Base-by-base conservation (phyloP, 1,140 invertebrate genomes). In the Drosophila tsacasi region DNA sequence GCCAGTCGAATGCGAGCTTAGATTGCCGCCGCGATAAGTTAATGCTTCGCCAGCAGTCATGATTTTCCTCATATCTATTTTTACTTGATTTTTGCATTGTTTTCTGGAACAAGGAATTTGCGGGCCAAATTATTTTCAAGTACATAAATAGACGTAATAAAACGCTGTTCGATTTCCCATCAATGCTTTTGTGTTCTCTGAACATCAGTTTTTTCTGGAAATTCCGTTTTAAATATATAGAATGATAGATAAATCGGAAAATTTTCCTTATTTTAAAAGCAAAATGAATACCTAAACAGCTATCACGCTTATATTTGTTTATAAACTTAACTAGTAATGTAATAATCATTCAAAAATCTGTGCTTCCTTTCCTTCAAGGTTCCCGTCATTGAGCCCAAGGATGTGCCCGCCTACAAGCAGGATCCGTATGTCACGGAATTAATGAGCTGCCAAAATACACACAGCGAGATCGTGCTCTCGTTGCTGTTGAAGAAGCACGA, bases 391-490 rank as follows among this genome's bases (percentile, higher is more conserved):
- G 91, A 92, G 71, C 91, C 91, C 12, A 79, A 84, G 62, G 91
- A 92, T 83, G 91, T 84, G 55, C 91, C 91, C 58, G 83, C 79
- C 75, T 89, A 89, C 60, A 74, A 83, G 30, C 77, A 91, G 59
- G 83, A 92, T 68, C 87, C 90, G 17, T 93, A 93, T 77, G 79
- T 89, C 39, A 86, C 75, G 39, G 91, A 93, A 55, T 49, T 93
- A 23, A 91, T 91, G 81, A 80, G 72, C 42, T 93, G 92, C 76
- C 89, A 84, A 61, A 84, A 83, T 32, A 40, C 73, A n/a, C 80
- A 89, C n/a, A 81, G 64, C 23, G 92, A 93, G 68, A 81, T 93
- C 60, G 78, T 93, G 64, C 82, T 93, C 19, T 91, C 92, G 17
- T 59, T 93, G 59, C 69, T 93, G 30, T 58, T 93, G 15, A 74